Conservation (phyloP, 2,797 vertebrate species). For the Sternotherus odoratus region DNA sequence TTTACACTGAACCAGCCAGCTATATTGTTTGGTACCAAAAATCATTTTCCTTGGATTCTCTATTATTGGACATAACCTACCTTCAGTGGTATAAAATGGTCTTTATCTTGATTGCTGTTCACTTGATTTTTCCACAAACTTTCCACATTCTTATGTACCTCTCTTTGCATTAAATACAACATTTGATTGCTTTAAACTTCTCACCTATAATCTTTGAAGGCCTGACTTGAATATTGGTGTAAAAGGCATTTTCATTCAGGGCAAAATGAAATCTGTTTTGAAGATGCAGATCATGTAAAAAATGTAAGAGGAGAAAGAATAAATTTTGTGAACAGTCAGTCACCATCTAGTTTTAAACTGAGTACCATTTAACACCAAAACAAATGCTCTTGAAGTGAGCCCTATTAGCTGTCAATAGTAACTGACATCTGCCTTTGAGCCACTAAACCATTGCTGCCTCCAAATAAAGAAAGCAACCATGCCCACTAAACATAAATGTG, state of each 20-base stretch:
- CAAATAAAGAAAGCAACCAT: not conserved
- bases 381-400: not conserved
- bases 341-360: conserved; percentile 13
- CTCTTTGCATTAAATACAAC: conserved; percentile 61
- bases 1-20: conserved; percentile 16
- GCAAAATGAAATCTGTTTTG: not conserved
- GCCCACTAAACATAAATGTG: not conserved
- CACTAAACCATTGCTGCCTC: not conserved
- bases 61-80: conserved; percentile 41
- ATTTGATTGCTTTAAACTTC: conserved; percentile 32
- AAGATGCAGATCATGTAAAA: not conserved
- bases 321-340: not conserved
- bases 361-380: not conserved
- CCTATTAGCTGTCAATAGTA: accelerated
- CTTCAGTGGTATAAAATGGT: conserved; percentile 61
- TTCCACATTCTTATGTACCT: conserved; percentile 44
- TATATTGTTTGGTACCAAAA: conserved; percentile 66
- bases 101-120: conserved; percentile 48
- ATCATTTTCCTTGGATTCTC: conserved; percentile 38
- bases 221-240: conserved; percentile 18
- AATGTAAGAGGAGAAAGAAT: accelerated
- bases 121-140: conserved; percentile 27
- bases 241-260: conserved; percentile 1
- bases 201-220: conserved; percentile 39
- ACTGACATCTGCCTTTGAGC: not conserved